Evolutionary conservation across 92 coral and sea anemone species (phyloP), one percentile per base, ranked within the genome.

Genomic region (Phenganax subtilis): DNA sequence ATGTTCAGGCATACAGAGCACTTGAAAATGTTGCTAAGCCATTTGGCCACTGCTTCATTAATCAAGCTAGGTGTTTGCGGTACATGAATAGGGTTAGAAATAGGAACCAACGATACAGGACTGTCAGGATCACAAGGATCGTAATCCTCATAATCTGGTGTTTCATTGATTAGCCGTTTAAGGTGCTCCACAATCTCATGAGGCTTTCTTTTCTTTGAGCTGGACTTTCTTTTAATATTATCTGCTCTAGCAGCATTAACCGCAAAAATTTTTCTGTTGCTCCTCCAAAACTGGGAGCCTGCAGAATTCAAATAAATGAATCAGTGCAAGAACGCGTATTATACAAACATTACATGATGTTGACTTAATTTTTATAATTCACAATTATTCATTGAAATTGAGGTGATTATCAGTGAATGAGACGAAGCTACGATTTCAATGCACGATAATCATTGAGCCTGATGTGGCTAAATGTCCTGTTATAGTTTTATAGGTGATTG

Each of bases 221-320:
- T 70, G 54, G 52, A 31, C 4, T 37, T 37, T 37, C 81, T 31
- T 55, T 62, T 51, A 54, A 82, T 37, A 56, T 76, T 82, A 56
- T 15, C 7, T 44, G 53, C 80, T 16, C 57, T 72, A 56, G 55
- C 25, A 44, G 75, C 76, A 55, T 10, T 75, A 53, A 76, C 72
- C 53, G 44, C 80, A n/a, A 58, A 54, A 52, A 71, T 67, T 82
- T 82, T 82, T 60, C 80, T 71, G 57, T 73, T 75, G 75, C 68
- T 81, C 55, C 79, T 71, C 79, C 85, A 81, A 65, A 81, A 81
- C 55, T 81, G 68, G 57, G 79, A 81, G 16, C 85, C 85, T 81
- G 25, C 16, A 62, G 47, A 37, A 37, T 37, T 37, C 47, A 37
- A 2, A 37, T 37, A 37, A 37, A 37, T 37, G 47, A 37, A 37